phyloP scores from a whole-genome alignment of 2,888 invertebrate species.

The Cabera pusaria region DNA sequence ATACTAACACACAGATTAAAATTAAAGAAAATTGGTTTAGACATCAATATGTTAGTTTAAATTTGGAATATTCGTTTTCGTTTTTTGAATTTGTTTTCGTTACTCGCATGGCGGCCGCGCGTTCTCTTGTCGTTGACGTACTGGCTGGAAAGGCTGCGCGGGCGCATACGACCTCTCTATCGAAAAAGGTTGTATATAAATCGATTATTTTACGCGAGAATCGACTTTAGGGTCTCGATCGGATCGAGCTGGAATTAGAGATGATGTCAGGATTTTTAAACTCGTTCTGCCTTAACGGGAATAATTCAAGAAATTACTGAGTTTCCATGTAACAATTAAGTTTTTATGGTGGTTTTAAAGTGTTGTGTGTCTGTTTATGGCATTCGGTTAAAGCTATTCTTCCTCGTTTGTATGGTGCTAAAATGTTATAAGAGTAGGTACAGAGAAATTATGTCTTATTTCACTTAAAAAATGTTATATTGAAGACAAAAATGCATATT shows the following conservation, averaged over 20 bases:
- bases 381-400: background rate
- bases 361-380: constrained; percentile 9
- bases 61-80: constrained; percentile 57
- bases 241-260: constrained; percentile 27
- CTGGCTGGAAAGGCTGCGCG: constrained; percentile 51
- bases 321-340: constrained; percentile 14
- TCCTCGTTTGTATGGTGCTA: too few species aligned
- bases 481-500: too few species aligned
- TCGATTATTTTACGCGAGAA: constrained; percentile 33
- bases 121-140: constrained; percentile 53
- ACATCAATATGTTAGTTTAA: constrained; percentile 26
- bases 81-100: constrained; percentile 63
- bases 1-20: too few species aligned
- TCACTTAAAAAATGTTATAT: too few species aligned
- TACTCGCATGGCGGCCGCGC: constrained; percentile 76
- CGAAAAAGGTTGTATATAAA: constrained; percentile 50
- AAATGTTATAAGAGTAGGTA: too few species aligned
- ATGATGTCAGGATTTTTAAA: constrained; percentile 66
- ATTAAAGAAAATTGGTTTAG: too few species aligned
- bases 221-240: constrained; percentile 30
- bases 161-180: constrained; percentile 36
- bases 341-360: constrained; percentile 12
- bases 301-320: constrained; percentile 33
- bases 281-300: constrained; percentile 57
- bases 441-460: too few species aligned